phyloP scores from a whole-genome alignment of 2,797 vertebrate species.

The Hafferia zeledoni region DNA sequence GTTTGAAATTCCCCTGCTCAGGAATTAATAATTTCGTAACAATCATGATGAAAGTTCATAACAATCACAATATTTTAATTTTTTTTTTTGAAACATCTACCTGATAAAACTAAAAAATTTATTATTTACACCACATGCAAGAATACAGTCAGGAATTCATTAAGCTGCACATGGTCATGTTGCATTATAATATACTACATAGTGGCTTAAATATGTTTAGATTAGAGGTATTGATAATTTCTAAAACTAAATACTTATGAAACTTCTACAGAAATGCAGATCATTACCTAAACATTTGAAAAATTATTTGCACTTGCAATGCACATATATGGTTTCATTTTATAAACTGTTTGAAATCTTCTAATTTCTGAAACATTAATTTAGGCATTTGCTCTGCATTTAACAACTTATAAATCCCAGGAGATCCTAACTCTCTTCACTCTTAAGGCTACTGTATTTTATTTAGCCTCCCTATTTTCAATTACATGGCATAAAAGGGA shows the following conservation, averaged over 20 bases:
- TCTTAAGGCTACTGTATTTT: conserved; percentile 43
- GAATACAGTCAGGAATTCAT: neutral
- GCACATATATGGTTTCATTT: neutral
- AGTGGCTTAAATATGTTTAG: neutral
- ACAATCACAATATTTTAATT: neutral
- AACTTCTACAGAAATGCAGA: neutral
- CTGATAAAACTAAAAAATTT: neutral
- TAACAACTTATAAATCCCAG: neutral
- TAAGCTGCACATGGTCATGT: neutral
- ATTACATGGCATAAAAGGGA: conserved; percentile 15
- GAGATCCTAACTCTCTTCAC: neutral
- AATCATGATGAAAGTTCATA: neutral
- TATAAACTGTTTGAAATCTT: neutral
- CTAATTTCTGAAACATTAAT: neutral
- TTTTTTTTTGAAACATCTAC: neutral
- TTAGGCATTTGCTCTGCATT: neutral
- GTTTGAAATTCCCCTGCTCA: neutral
- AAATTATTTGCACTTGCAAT: neutral
- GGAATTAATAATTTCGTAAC: neutral
- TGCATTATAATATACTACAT: neutral
- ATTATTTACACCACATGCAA: neutral
- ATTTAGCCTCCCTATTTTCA: conserved; percentile 33
- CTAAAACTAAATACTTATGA: neutral
- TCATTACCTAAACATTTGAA: neutral
- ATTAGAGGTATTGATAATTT: neutral